Conservation (phyloP, 2,797 vertebrate species). For the Tamandua tetradactyla region DNA sequence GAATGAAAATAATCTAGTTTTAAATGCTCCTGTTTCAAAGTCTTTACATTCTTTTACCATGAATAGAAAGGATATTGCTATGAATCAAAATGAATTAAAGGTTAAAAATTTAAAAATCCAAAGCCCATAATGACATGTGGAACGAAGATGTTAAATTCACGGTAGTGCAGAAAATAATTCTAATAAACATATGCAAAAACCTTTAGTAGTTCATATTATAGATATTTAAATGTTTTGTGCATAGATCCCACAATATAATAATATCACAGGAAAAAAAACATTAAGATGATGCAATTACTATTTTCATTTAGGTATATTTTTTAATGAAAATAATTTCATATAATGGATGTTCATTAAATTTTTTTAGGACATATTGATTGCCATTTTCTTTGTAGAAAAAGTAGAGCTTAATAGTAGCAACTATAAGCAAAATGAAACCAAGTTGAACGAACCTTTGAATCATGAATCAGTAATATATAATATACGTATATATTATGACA, state of each 20-base stretch:
- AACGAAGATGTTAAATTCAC: not conserved
- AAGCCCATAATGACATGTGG: not conserved
- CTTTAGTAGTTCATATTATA: not conserved
- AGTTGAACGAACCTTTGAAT: slow-evolving; percentile 44
- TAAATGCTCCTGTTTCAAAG: not conserved
- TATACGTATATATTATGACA: not conserved
- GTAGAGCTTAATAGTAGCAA: not conserved
- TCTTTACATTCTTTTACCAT: not conserved
- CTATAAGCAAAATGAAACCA: not conserved
- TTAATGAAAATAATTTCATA: not conserved
- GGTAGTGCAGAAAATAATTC: not conserved
- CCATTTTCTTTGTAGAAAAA: not conserved
- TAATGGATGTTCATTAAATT: not conserved
- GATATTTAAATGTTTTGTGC: not conserved
- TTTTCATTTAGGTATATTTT: not conserved
- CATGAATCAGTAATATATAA: not conserved
- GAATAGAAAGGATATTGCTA: not conserved
- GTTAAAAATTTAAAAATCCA: not conserved
- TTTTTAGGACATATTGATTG: not conserved
- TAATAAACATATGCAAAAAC: not conserved
- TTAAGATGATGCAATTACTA: not conserved
- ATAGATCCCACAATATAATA: not conserved
- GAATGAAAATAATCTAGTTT: slow-evolving; percentile 9
- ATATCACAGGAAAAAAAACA: not conserved
- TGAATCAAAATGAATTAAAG: not conserved